A percentile compares a stretch with the other conserved stretches of the same genome.
Conservation (phyloP, 2,888 invertebrate genomes). For the Heterodera filipjevi region DNA sequence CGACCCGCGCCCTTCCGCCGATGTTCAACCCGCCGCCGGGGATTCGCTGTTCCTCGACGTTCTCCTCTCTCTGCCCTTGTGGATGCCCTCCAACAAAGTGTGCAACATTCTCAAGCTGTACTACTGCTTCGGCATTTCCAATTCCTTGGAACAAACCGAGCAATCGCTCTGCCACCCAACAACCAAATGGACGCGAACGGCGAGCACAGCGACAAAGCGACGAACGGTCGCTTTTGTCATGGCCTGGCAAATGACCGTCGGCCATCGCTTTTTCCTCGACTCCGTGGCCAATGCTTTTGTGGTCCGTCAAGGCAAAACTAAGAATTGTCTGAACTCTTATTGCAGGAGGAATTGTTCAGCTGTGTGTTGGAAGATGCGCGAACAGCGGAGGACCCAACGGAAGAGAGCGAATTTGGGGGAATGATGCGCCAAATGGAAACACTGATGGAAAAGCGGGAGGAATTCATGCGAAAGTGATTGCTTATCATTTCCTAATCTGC, state of each 20-base stretch:
- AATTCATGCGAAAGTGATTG: slow-evolving; percentile 40
- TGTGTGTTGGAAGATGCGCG: slow-evolving; percentile 75
- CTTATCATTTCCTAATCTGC: background rate
- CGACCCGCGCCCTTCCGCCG: background rate
- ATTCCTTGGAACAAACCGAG: slow-evolving; percentile 34
- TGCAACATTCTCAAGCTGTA: slow-evolving; percentile 68
- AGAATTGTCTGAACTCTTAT: background rate
- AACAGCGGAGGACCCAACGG: slow-evolving; percentile 67
- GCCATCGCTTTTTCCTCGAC: slow-evolving; percentile 79
- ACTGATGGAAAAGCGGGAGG: slow-evolving; percentile 55
- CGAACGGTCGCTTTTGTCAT: slow-evolving; percentile 80
- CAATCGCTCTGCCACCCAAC: background rate
- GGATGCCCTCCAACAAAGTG: slow-evolving; percentile 78
- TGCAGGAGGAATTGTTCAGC: slow-evolving; percentile 73
- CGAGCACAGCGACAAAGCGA: slow-evolving; percentile 67
- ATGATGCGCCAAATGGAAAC: slow-evolving; percentile 74
- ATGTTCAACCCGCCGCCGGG: background rate
- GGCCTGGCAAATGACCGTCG: slow-evolving; percentile 77
- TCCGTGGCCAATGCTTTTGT: slow-evolving; percentile 76
- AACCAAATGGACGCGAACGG: background rate
- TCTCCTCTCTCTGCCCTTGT: slow-evolving; percentile 80
- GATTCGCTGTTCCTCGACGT: slow-evolving; percentile 78
- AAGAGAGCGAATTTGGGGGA: slow-evolving; percentile 74
- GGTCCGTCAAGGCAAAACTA: slow-evolving; percentile 57
- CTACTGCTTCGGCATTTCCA: slow-evolving; percentile 48